Conservation (phyloP, 1,140 invertebrate species). For the Drosophila guanche region DNA sequence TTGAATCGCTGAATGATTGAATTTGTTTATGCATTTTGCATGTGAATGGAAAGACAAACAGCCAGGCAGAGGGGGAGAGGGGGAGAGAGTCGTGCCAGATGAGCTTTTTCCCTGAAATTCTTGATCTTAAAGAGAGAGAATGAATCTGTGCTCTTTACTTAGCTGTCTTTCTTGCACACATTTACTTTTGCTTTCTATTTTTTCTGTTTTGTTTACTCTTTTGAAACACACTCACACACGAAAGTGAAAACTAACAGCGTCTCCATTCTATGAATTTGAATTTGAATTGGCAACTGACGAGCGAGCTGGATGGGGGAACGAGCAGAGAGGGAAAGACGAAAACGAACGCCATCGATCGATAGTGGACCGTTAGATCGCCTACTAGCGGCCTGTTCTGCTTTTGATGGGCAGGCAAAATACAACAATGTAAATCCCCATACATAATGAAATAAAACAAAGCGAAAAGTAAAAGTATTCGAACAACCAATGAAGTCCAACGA, state of each 20-base stretch:
- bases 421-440: background rate
- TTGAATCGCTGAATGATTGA: slow-evolving; percentile 51
- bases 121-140: background rate
- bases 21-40: slow-evolving; percentile 26
- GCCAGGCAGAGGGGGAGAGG: background rate
- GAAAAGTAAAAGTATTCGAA: slow-evolving; percentile 52
- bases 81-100: background rate
- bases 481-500: too few species aligned
- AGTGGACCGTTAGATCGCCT: slow-evolving; percentile 37
- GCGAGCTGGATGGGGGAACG: slow-evolving; percentile 4
- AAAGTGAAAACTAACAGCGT: slow-evolving; percentile 65
- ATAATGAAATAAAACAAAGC: slow-evolving; percentile 8
- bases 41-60: slow-evolving; percentile 32
- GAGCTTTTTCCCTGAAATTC: slow-evolving; percentile 16
- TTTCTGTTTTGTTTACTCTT: slow-evolving; percentile 41
- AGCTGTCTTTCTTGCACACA: slow-evolving; percentile 11
- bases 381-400: slow-evolving; percentile 56
- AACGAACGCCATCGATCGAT: slow-evolving; percentile 15
- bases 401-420: slow-evolving; percentile 26
- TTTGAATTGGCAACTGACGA: slow-evolving; percentile 40
- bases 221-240: slow-evolving; percentile 21
- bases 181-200: slow-evolving; percentile 66
- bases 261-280: slow-evolving; percentile 64
- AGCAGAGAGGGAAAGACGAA: slow-evolving; percentile 22
- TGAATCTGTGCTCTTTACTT: background rate